Evolutionary conservation across 1,140 invertebrate species (phyloP), one percentile per base, ranked within the genome.

Genomic region (Drosophila fuyamai): DNA sequence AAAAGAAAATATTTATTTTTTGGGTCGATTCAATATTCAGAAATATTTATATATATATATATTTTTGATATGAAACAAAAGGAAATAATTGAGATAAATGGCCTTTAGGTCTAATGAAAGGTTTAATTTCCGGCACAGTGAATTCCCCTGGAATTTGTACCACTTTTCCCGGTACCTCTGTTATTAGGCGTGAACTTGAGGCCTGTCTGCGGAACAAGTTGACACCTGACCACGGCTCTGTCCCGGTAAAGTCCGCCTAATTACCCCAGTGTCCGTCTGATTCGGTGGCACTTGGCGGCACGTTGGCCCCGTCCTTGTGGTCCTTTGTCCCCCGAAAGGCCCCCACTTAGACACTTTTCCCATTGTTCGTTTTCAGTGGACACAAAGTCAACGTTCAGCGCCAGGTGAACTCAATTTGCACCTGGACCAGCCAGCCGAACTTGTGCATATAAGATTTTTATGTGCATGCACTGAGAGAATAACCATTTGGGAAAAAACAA

Each of bases 321-420:
- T 57, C 27, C 54, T 43, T 12, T 14, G 23, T 0, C 3, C 53
- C 7, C 18, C 9, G 16, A 0, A 13, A 2, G 5, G 7, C 18
- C 36, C 3, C 47, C 59, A 9, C 14, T n/a, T 12, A 0, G 5
- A n/a, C 23, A 70, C 67, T 23, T 55, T 47, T 35, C 0, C 5
- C 41, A 4, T 1, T 1, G 27, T 32, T 41, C 53, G 47, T 54
- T 57, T 55, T 59, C 73, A 55, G 48, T 76, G 75, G 61, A 58
- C 71, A 59, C 70, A 59, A 54, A 43, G 61, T 76, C 61, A 66
- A 55, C 38, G 38, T 38, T 75, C 47, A 41, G 32, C 4, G 51
- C 13, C 72, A 41, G 47, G 18, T 55, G 35, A 75, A 47, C 72
- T 40, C 71, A 75, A 67, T 77, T 74, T 68, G 55, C 74, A 61